Conservation (phyloP, 2,797 vertebrate genomes). For the Ibycter americanus region DNA sequence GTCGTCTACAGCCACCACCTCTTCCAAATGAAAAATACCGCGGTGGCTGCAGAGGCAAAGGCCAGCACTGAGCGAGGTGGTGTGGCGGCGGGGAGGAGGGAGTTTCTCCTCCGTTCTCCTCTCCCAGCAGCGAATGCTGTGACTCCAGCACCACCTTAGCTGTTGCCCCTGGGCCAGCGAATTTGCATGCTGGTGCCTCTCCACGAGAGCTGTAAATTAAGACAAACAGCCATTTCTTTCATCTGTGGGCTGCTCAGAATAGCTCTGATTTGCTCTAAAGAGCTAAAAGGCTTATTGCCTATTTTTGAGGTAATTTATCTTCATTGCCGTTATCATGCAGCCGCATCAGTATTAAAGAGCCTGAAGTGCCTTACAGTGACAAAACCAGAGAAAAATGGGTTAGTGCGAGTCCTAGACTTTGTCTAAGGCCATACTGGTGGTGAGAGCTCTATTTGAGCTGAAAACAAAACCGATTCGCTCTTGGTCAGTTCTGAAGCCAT, state of each 20-base stretch:
- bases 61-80: background rate
- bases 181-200: slow-evolving; percentile 29
- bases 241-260: slow-evolving; percentile 16
- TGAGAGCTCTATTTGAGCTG: background rate
- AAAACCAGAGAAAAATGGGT: slow-evolving; percentile 8
- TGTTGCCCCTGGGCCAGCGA: background rate
- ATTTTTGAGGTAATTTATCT: slow-evolving; percentile 49
- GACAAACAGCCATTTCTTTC: slow-evolving; percentile 23
- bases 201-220: slow-evolving; percentile 34
- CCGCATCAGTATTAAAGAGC: slow-evolving; percentile 26
- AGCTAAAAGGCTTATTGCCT: slow-evolving; percentile 55
- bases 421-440: background rate
- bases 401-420: background rate
- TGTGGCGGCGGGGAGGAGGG: background rate
- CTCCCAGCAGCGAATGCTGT: background rate
- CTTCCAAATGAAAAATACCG: background rate
- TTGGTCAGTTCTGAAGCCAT: background rate
- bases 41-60: background rate
- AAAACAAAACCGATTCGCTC: background rate
- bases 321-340: slow-evolving; percentile 50
- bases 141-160: background rate
- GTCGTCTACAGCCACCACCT: background rate
- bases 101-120: background rate
- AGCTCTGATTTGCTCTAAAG: slow-evolving; percentile 42
- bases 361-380: background rate